Evolutionary conservation across 2,888 invertebrate species (phyloP), one percentile per base, ranked within the genome.

Genomic region (Protodeltote pygarga): DNA sequence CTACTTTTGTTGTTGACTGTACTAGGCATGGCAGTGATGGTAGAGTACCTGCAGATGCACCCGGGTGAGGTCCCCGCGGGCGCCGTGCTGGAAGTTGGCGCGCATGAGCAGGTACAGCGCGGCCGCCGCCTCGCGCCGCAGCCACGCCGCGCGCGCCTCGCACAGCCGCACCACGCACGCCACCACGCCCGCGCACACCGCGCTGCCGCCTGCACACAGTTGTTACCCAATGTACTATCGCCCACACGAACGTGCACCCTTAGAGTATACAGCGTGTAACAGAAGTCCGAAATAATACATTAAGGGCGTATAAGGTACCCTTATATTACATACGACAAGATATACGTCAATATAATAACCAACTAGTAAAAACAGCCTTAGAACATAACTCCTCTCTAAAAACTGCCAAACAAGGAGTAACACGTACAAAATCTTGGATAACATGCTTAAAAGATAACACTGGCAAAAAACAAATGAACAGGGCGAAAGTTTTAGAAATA

Each of bases 91-190:
- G 89, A 97, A 98, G 92, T 98, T 98, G 77, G 97, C 97, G 61
- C 98, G 93, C 98, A 98, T 98, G 19, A 98, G 93, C 35, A 98
- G 92, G 87, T 98, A 98, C 1, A 98, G 92, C 15, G 98, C 95
- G 29, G 98, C 98, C 72, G 98, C 98, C 0, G 98, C 97, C 81
- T 98, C 98, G 72, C 97, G 96, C 11, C 98, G 93, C 38, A 98
- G 95, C 48, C 95, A 95, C 25, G 95, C 95, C 60, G 98, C 93
- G 55, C 97, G 95, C 72, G 97, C 97, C 82, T 96, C 98, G 80
- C 98, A 98, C 72, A 97, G 95, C 54, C 95, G 94, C 33, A 98
- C 92, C 44, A 97, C 92, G 66, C 96, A 95, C 64, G 95, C 94
- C 57, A 97, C 97, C 52, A 97, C 93, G 62, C 95, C 95, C 5